Percentiles rank a stretch among this genome's conserved stretches.
phyloP scores from a whole-genome alignment of 1,140 invertebrate species.

The Solen grandis region DNA sequence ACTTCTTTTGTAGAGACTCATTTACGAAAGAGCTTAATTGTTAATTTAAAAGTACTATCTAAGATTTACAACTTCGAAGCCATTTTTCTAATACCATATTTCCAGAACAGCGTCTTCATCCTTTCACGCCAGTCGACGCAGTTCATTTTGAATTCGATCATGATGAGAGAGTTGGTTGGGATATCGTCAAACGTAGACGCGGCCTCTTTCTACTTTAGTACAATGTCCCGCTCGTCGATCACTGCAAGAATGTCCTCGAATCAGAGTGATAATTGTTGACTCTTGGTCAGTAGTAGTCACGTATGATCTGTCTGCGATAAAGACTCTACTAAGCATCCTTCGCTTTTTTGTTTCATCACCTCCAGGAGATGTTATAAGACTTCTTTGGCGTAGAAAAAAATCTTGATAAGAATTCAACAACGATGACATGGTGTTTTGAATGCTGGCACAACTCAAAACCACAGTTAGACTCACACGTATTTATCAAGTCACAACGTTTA shows the following conservation, averaged over 20 bases:
- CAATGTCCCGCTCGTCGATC: neutral
- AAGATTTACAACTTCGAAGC: too few relatives aligned
- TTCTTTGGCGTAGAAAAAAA: slow-evolving; percentile 2
- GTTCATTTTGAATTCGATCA: neutral
- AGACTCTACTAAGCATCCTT: neutral
- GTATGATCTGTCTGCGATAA: slow-evolving; percentile 5
- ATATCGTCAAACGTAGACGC: neutral
- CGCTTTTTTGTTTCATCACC: too few relatives aligned
- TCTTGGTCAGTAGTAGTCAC: neutral
- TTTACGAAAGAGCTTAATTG: too few relatives aligned
- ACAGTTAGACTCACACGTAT: too few relatives aligned
- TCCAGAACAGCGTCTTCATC: neutral
- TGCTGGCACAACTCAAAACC: too few relatives aligned
- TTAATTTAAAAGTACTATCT: too few relatives aligned
- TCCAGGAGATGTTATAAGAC: too few relatives aligned
- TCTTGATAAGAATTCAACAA: neutral
- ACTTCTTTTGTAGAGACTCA: too few relatives aligned
- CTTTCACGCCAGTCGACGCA: neutral
- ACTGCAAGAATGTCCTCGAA: slow-evolving; percentile 2
- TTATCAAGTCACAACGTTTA: too few relatives aligned
- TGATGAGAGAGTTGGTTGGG: neutral
- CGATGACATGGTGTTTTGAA: neutral
- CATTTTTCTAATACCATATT: neutral
- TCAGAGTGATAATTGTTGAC: slow-evolving; percentile 4
- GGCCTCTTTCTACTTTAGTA: neutral